A percentile compares a stretch with the other conserved stretches of the same genome.
These are phyloP conservation scores for Latrodectus geometricus DNA, from an alignment of 1,140 invertebrate genomes.

Conservation along the genomic window DNA sequence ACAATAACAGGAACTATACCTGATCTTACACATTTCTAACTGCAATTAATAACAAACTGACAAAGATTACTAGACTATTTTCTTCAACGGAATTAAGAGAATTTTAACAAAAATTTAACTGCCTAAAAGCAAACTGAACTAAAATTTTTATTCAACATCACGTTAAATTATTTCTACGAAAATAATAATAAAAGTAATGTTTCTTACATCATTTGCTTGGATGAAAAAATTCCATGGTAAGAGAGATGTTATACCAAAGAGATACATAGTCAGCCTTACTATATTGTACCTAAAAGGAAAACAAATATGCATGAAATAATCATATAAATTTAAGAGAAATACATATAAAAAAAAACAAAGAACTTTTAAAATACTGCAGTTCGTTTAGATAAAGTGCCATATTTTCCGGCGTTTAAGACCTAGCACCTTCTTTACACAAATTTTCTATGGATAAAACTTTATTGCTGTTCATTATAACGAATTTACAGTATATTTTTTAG, in stretches of 20 bases:
- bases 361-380: not conserved
- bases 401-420: not conserved
- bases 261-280: constrained; percentile 89
- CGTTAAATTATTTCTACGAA: too few relatives aligned
- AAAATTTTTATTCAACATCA: too few relatives aligned
- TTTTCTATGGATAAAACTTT: too few relatives aligned
- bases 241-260: constrained; percentile 89
- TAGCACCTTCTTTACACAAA: not conserved
- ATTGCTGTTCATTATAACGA: not conserved
- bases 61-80: too few relatives aligned
- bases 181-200: constrained; percentile 26
- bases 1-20: too few relatives aligned
- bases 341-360: not conserved
- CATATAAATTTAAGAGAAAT: not conserved
- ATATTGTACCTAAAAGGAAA: constrained; percentile 73
- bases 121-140: too few relatives aligned
- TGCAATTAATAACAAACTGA: too few relatives aligned
- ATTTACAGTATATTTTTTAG: too few relatives aligned
- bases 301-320: constrained; percentile 31
- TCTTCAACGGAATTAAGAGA: too few relatives aligned
- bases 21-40: too few relatives aligned
- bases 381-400: not conserved
- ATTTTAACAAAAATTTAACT: too few relatives aligned
- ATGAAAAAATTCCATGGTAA: constrained; percentile 96
- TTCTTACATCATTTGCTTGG: constrained; percentile 91